Evolutionary conservation across 2,888 invertebrate genomes (phyloP), one percentile per base, ranked within the genome.

Genomic region (Hydropsyche betteni): DNA sequence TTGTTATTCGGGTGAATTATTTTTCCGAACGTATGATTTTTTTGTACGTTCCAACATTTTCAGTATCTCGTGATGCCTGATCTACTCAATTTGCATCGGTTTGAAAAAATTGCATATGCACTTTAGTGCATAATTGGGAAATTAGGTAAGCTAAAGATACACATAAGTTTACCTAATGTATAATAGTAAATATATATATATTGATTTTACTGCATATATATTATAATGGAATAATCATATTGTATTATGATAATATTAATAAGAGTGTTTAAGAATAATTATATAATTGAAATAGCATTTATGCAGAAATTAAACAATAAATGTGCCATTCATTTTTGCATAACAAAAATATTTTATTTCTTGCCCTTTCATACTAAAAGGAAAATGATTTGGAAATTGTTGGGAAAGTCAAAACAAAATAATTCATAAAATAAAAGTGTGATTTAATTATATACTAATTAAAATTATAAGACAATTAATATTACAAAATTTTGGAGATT

Each of bases 301-400:
- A 79, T 79, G 79, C 79, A 79, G 77, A 79, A 87, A 87, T 88
- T 87, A 87, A 87, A 86, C 86, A 87, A 87, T 80, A 87, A 87
- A 87, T 87, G 87, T 88, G 87, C 87, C 88, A 87, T 88, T 80
- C 87, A 87, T 87, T 88, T 88, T 88, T 88, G 87, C 87, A 87
- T 79, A 78, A 58, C 24, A 24, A 58, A 24, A 58, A 5, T 8
- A 58, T 24, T 58, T 58, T 58, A 58, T 16, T 58, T 58, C 24
- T 16, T 16, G 8, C 24, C 14, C 14, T 14, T 69, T 3, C 44
- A n/a, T 7, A 5, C 16, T 14, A 33, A 64, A 33, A 33, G 36
- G 16, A 14, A 24, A 14, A 24, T 24, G 24, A 24, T 24, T 24
- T 24, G 24, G 24, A 24, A n/a, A 24, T 24, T 2, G 24, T 24